phyloP scores from a whole-genome alignment of 1,140 invertebrate species.

The Paramacrobiotus metropolitanus region DNA sequence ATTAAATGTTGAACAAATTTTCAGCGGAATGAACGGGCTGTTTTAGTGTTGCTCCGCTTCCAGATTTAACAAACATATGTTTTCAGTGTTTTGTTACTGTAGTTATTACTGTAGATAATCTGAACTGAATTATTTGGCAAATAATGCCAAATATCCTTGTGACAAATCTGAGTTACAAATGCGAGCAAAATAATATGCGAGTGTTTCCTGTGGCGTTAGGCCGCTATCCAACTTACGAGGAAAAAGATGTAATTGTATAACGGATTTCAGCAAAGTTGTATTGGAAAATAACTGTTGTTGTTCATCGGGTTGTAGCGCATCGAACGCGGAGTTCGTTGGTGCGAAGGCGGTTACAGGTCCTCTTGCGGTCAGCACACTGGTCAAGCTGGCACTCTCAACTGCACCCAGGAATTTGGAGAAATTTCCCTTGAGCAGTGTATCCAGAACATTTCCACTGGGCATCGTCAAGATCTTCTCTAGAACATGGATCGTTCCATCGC shows the following conservation, averaged over 20 bases:
- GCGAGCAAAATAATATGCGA: too few relatives aligned
- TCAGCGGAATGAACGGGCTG: background rate
- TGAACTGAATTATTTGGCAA: too few relatives aligned
- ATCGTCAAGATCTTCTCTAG: conserved; percentile 30
- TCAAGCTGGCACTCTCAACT: conserved; percentile 18
- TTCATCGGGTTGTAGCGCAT: conserved; percentile 21
- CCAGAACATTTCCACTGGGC: conserved; percentile 25
- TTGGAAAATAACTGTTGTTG: conserved; percentile 23
- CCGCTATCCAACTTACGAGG: conserved; percentile 25
- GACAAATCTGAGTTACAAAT: too few relatives aligned
- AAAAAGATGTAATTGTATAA: conserved; percentile 28
- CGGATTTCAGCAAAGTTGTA: conserved; percentile 21
- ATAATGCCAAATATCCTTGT: too few relatives aligned
- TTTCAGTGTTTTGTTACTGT: conserved; percentile 5
- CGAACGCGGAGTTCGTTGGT: conserved; percentile 24
- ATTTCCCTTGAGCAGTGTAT: conserved; percentile 24
- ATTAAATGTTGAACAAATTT: background rate
- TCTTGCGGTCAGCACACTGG: conserved; percentile 21
- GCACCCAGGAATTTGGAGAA: conserved; percentile 22
- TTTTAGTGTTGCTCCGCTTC: too few relatives aligned
- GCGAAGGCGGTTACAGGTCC: conserved; percentile 25
- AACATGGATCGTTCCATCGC: conserved; percentile 34
- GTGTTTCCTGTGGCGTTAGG: too few relatives aligned
- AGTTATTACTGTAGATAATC: conserved; percentile 4
- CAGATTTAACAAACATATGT: background rate